Percentiles rank a stretch among this genome's conserved stretches.
These are phyloP conservation scores for Plutella xylostella DNA, from an alignment of 2,888 invertebrate species.

Conservation along the genomic window DNA sequence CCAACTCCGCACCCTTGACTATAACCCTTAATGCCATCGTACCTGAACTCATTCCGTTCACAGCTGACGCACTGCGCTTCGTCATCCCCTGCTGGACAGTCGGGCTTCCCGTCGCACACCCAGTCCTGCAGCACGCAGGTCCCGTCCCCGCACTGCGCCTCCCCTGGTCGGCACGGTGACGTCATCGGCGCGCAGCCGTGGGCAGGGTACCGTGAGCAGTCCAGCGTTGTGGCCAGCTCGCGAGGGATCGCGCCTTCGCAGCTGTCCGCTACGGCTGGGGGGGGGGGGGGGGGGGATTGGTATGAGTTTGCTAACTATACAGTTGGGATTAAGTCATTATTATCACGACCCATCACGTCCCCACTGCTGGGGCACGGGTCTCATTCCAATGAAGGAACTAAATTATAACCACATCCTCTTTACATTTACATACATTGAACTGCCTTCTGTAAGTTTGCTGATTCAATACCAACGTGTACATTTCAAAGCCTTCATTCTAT, in stretches of 20 bases:
- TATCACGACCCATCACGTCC: too few species aligned
- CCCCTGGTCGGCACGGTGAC: constrained; percentile 61
- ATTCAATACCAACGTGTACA: too few species aligned
- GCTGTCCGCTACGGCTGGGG: constrained; percentile 70
- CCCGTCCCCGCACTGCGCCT: constrained; percentile 69
- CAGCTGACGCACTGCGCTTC: constrained; percentile 64
- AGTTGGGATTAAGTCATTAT: too few species aligned
- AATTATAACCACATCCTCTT: too few species aligned
- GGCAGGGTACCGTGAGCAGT: constrained; percentile 72
- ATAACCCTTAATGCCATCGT: too few species aligned
- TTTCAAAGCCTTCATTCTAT: too few species aligned
- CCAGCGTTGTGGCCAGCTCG: constrained; percentile 67
- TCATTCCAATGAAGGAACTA: too few species aligned
- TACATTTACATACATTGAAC: too few species aligned
- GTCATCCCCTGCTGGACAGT: constrained; percentile 74
- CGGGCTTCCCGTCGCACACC: constrained; percentile 73
- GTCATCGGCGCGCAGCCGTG: constrained; percentile 65
- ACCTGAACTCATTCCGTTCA: constrained; percentile 46
- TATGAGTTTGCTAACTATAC: too few species aligned
- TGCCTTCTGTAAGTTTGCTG: too few species aligned
- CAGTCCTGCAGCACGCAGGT: constrained; percentile 72
- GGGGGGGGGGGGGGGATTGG: constrained; percentile 6
- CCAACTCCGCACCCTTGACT: too few species aligned
- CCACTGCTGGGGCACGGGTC: too few species aligned
- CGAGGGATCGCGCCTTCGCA: constrained; percentile 72